Evolutionary conservation across 2,888 invertebrate genomes (phyloP).

Genomic region (Drosophila diplacantha): DNA sequence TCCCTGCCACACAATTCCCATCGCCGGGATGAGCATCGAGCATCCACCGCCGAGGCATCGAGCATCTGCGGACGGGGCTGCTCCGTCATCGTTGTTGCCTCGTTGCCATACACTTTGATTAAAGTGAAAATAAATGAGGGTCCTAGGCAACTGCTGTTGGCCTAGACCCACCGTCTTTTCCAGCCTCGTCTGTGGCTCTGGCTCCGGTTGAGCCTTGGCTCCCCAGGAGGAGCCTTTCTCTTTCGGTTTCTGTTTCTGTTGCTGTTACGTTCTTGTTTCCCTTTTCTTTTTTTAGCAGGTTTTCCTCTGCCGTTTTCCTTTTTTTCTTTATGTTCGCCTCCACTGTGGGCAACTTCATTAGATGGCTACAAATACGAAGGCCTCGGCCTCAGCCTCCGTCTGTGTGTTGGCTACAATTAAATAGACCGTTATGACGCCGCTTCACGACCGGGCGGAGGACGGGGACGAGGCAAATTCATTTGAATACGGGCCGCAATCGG

Average conservation of each 20-base stretch:
- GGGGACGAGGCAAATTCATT: slow-evolving; percentile 35
- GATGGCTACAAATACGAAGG: slow-evolving; percentile 58
- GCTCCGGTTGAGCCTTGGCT: not conserved
- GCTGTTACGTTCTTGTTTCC: not conserved
- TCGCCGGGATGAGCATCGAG: not conserved
- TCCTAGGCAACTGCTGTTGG: slow-evolving; percentile 66
- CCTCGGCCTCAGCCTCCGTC: not conserved
- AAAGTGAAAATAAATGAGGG: slow-evolving; percentile 71
- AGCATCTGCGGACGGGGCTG: slow-evolving; percentile 25
- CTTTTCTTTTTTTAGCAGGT: not conserved
- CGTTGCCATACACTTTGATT: slow-evolving; percentile 64
- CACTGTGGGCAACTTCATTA: slow-evolving; percentile 55
- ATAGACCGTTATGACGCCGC: slow-evolving; percentile 41
- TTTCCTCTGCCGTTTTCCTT: not conserved
- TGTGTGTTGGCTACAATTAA: slow-evolving; percentile 48
- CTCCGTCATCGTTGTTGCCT: slow-evolving; percentile 37
- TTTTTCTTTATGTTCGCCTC: slow-evolving; percentile 1
- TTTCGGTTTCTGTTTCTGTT: slow-evolving; percentile 8
- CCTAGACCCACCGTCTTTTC: slow-evolving; percentile 49
- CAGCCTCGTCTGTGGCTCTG: slow-evolving; percentile 29
- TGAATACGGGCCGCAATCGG: slow-evolving; percentile 43
- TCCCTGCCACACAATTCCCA: not conserved
- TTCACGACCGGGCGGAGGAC: not conserved
- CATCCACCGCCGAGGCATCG: no score
- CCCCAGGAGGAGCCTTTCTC: not conserved